Evolutionary conservation across 2,797 vertebrate species (phyloP).

Genomic region (Remorina albescens): DNA sequence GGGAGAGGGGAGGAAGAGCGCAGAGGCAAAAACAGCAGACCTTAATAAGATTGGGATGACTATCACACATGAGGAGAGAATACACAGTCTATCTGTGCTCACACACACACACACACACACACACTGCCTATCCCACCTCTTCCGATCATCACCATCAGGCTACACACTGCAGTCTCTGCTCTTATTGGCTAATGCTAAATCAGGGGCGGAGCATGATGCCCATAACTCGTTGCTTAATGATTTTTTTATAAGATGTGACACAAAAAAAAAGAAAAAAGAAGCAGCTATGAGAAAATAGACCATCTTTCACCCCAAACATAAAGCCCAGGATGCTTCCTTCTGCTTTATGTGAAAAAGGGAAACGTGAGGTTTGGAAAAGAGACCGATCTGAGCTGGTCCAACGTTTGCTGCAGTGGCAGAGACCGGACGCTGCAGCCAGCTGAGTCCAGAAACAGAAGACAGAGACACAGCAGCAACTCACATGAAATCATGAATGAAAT

Average conservation of each 20-base stretch:
- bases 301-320: neutral
- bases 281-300: neutral
- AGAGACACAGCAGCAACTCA: constrained; percentile 5
- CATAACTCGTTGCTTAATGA: constrained; percentile 43
- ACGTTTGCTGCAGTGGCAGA: constrained; percentile 62
- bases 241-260: constrained; percentile 37
- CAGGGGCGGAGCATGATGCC: constrained; percentile 36
- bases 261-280: neutral
- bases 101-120: constrained; percentile 35
- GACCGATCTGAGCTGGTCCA: constrained; percentile 14
- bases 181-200: constrained; percentile 70
- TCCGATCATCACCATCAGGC: constrained; percentile 68
- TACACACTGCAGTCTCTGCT: constrained; percentile 69
- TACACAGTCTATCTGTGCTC: constrained; percentile 62
- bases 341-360: neutral
- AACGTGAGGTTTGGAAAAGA: constrained; percentile 2
- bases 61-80: constrained; percentile 77
- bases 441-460: constrained; percentile 48
- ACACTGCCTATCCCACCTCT: constrained; percentile 60
- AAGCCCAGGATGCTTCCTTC: neutral
- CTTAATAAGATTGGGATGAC: constrained; percentile 88
- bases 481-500: constrained; percentile 38
- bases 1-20: constrained; percentile 43
- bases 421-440: constrained; percentile 57
- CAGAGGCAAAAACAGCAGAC: constrained; percentile 69